Evolutionary conservation across 2,797 vertebrate species (phyloP).

Genomic region (Lacerta agilis): DNA sequence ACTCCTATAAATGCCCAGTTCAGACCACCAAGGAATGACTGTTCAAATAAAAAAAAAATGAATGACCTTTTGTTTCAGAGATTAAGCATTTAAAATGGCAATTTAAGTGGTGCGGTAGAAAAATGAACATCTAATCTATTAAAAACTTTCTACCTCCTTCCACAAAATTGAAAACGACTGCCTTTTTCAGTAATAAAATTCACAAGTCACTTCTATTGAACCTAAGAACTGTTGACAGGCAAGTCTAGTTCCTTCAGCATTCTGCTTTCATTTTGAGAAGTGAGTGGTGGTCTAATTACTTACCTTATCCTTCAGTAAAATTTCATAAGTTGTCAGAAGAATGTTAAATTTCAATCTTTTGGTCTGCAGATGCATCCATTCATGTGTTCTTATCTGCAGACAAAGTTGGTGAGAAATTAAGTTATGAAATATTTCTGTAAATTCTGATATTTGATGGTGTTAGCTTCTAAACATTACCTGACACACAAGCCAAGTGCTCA

Average conservation of each 20-base stretch:
- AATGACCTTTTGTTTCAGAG: slow-evolving; percentile 32
- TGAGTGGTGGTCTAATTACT: slow-evolving; percentile 40
- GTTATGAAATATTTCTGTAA: not conserved
- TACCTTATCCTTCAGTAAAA: slow-evolving; percentile 98
- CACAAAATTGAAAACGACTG: not conserved
- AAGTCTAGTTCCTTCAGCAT: not conserved
- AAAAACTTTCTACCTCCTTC: not conserved
- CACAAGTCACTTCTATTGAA: not conserved
- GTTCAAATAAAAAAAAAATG: slow-evolving; percentile 56
- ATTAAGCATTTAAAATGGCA: not conserved
- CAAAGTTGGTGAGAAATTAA: slow-evolving; percentile 18
- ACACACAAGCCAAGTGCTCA: not conserved
- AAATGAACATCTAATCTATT: not conserved
- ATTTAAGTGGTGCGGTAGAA: not conserved
- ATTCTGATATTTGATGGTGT: not conserved
- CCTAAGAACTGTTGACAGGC: not conserved
- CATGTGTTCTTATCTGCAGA: slow-evolving; percentile 93
- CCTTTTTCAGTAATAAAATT: not conserved
- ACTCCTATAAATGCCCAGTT: slow-evolving; percentile 97
- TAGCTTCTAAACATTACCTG: not conserved
- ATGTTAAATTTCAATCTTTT: slow-evolving; percentile 97
- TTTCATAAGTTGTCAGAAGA: slow-evolving; percentile 96
- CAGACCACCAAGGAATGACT: slow-evolving; percentile 95
- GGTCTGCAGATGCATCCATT: slow-evolving; percentile 96
- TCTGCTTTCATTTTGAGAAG: not conserved